Percentiles rank a stretch among this genome's conserved stretches.
Conservation (phyloP, 2,113 vertebrate genomes). For the Nibea albiflora region DNA sequence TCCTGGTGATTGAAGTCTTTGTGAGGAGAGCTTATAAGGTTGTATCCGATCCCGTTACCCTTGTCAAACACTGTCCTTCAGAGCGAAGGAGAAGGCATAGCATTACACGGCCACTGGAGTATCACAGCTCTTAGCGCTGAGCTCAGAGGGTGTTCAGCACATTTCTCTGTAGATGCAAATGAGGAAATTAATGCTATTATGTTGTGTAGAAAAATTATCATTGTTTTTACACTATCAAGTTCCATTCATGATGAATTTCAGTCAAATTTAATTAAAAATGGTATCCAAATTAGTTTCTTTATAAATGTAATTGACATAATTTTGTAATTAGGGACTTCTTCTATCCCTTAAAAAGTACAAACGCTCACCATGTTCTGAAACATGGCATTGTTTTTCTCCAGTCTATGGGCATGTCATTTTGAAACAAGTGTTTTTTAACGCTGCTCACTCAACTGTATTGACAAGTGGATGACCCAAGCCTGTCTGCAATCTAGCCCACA, state of each 20-base stretch:
- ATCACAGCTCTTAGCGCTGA: neutral
- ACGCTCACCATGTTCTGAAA: neutral
- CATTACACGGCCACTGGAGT: slow-evolving; percentile 4
- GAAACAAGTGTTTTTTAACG: slow-evolving; percentile 23
- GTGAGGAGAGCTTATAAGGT: slow-evolving; percentile 66
- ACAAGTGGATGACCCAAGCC: slow-evolving; percentile 45
- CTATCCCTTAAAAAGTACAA: neutral
- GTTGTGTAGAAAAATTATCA: neutral
- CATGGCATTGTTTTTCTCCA: neutral
- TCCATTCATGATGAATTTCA: neutral
- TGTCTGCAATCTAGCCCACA: slow-evolving; percentile 22
- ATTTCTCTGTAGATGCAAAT: neutral
- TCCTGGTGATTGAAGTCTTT: slow-evolving; percentile 69
- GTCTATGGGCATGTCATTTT: slow-evolving; percentile 28
- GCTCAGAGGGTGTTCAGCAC: neutral
- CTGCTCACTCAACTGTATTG: slow-evolving; percentile 49
- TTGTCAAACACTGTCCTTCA: slow-evolving; percentile 65
- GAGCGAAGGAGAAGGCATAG: slow-evolving; percentile 6
- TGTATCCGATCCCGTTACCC: slow-evolving; percentile 51
- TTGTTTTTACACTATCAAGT: neutral
- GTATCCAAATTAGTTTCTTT: neutral
- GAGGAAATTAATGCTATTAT: neutral
- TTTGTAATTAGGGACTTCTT: neutral
- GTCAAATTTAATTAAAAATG: neutral
- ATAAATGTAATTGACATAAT: neutral